Percentiles rank a stretch among this genome's conserved stretches.
Evolutionary conservation across 1,140 invertebrate genomes (phyloP).

Genomic region (Lycorma delicatula): DNA sequence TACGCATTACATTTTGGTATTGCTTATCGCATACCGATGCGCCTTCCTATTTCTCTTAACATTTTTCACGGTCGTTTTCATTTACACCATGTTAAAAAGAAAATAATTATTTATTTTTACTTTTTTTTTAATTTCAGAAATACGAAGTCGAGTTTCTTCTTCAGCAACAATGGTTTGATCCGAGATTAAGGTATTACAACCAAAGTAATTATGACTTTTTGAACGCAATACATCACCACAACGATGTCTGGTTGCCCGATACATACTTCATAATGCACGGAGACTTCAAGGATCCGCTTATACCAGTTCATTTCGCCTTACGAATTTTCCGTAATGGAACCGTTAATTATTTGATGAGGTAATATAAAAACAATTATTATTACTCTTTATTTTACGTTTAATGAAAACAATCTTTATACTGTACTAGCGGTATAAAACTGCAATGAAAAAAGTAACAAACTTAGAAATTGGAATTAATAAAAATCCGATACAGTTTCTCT

Average conservation of each 20-base stretch:
- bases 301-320: conserved; percentile 82
- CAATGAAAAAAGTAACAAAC: too few species aligned
- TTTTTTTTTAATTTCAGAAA: conserved; percentile 54
- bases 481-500: too few species aligned
- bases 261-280: conserved; percentile 94
- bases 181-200: conserved; percentile 73
- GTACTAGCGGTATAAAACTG: too few species aligned
- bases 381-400: too few species aligned
- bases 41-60: too few species aligned
- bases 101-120: not conserved
- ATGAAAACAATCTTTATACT: too few species aligned
- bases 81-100: not conserved
- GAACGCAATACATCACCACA: conserved; percentile 83
- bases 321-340: conserved; percentile 85
- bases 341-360: conserved; percentile 87
- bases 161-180: conserved; percentile 86
- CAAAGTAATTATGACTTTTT: conserved; percentile 74
- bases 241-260: conserved; percentile 84
- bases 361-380: conserved; percentile 29
- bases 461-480: too few species aligned
- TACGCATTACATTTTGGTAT: too few species aligned
- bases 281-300: conserved; percentile 85
- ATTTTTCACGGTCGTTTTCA: too few species aligned
- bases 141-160: conserved; percentile 89
- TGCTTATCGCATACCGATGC: too few species aligned